These are phyloP conservation scores for Mareca penelope DNA, from an alignment of 2,797 vertebrate genomes.

Conservation along the genomic window DNA sequence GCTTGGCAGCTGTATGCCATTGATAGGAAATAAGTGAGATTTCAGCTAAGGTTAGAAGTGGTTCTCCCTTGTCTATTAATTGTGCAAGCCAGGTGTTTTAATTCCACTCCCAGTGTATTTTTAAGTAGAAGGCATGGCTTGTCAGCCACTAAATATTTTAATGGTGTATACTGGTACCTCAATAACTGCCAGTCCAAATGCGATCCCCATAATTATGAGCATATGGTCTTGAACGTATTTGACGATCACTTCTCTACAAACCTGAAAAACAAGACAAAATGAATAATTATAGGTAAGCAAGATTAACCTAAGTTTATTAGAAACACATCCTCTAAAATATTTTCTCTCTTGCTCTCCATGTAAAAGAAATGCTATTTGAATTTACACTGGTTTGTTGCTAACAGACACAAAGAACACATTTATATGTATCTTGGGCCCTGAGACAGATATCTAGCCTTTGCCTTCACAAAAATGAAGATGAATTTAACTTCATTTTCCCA, in stretches of 20 bases:
- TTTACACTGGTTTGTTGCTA: not conserved
- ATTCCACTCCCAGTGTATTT: not conserved
- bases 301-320: not conserved
- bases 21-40: not conserved
- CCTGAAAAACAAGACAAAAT: constrained; percentile 62
- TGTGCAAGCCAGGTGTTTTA: constrained; percentile 14
- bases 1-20: not conserved
- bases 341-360: not conserved
- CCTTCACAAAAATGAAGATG: not conserved
- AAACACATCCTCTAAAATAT: not conserved
- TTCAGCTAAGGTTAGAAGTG: not conserved
- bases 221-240: constrained; percentile 17
- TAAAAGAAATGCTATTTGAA: not conserved
- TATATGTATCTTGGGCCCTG: not conserved
- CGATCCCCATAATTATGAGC: constrained; percentile 66
- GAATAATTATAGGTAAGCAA: not conserved
- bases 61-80: constrained; percentile 10
- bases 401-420: not conserved
- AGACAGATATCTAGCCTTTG: not conserved
- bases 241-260: constrained; percentile 48
- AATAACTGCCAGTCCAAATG: constrained; percentile 78
- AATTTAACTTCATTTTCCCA: not conserved
- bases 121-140: not conserved
- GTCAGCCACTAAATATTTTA: constrained; percentile 14
- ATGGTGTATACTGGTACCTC: constrained; percentile 74